These are phyloP conservation scores for Acestrorhynchus altus DNA, from an alignment of 2,797 vertebrate genomes.

Conservation along the genomic window DNA sequence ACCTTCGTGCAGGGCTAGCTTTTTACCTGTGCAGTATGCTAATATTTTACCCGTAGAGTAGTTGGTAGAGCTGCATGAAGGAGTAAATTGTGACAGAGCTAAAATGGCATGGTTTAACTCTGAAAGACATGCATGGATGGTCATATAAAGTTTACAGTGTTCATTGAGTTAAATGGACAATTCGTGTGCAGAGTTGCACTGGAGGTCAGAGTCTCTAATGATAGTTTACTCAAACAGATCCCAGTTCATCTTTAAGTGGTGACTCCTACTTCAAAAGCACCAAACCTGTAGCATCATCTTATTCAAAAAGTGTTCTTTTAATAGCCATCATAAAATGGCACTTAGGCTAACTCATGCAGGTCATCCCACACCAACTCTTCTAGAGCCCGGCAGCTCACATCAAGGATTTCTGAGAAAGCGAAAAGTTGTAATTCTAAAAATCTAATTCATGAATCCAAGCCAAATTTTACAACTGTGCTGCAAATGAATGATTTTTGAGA, in stretches of 20 bases:
- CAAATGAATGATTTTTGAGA: not conserved
- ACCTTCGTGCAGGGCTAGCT: not conserved
- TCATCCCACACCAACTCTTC: not conserved
- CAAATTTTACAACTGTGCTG: not conserved
- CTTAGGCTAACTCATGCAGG: not conserved
- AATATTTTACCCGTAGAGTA: slow-evolving; percentile 23
- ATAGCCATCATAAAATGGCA: not conserved
- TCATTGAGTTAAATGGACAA: slow-evolving; percentile 53
- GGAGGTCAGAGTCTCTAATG: not conserved
- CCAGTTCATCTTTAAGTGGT: too few relatives aligned
- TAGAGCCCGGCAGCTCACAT: not conserved
- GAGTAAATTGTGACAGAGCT: slow-evolving; percentile 56
- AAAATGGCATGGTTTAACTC: slow-evolving; percentile 60
- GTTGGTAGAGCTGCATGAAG: slow-evolving; percentile 56
- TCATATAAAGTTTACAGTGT: slow-evolving; percentile 53
- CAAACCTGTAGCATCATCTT: not conserved
- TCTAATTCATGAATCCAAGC: not conserved
- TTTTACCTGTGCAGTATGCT: slow-evolving; percentile 18
- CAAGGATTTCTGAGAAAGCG: not conserved
- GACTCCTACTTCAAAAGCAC: not conserved
- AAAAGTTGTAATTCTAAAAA: not conserved
- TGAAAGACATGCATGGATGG: slow-evolving; percentile 56
- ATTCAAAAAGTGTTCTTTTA: not conserved
- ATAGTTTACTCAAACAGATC: not conserved
- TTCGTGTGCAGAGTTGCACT: slow-evolving; percentile 9